phyloP scores from a whole-genome alignment of 2,888 invertebrate genomes.

The Acleris holmiana region DNA sequence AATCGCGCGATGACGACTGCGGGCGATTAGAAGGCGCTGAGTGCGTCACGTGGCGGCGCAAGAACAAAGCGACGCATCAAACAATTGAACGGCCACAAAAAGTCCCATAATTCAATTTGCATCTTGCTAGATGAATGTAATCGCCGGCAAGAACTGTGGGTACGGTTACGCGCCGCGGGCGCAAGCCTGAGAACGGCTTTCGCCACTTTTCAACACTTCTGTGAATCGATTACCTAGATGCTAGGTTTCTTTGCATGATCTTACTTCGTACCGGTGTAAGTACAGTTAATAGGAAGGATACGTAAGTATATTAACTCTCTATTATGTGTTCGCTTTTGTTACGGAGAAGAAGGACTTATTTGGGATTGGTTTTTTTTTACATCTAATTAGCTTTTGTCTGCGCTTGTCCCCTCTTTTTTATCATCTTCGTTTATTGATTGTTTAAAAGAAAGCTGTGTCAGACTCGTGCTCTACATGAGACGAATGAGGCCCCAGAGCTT shows the following conservation, averaged over 20 bases:
- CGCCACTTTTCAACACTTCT: constrained; percentile 81
- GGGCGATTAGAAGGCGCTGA: constrained; percentile 73
- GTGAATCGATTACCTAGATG: constrained; percentile 73
- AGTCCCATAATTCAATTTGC: constrained; percentile 84
- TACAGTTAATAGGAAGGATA: too few species aligned
- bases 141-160: constrained; percentile 66
- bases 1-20: constrained; percentile 65
- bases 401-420: too few species aligned
- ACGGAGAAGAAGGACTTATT: too few species aligned
- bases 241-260: constrained; percentile 64
- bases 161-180: constrained; percentile 71
- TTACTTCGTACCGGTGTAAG: constrained; percentile 47
- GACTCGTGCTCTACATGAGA: constrained; percentile 13
- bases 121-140: constrained; percentile 80
- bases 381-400: too few species aligned
- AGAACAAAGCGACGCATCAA: constrained; percentile 78
- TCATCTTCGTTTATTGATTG: constrained; percentile 10
- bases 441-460: constrained; percentile 5
- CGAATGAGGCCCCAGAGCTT: constrained; percentile 29
- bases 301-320: too few species aligned
- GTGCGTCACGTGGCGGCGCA: constrained; percentile 78
- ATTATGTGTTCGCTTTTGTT: too few species aligned
- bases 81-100: constrained; percentile 80
- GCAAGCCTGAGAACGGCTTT: constrained; percentile 75
- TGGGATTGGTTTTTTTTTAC: too few species aligned